A percentile compares a stretch with the other conserved stretches of the same genome.
phyloP scores from a whole-genome alignment of 2,797 vertebrate genomes.

The Enteromius viviparus region DNA sequence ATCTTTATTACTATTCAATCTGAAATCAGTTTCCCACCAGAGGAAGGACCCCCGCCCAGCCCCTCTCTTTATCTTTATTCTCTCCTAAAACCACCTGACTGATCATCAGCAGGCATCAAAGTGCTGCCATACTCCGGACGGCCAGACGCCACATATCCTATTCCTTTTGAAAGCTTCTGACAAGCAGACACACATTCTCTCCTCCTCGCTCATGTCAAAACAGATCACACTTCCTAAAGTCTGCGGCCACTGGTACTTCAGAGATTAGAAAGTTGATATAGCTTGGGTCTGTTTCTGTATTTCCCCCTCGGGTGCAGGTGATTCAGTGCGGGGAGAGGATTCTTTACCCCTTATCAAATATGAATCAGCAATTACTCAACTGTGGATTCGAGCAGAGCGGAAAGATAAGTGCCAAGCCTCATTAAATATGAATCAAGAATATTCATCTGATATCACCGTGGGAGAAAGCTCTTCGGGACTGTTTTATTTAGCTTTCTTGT shows the following conservation, averaged over 20 bases:
- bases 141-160: slow-evolving; percentile 29
- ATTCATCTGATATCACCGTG: slow-evolving; percentile 30
- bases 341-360: slow-evolving; percentile 48
- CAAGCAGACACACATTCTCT: slow-evolving; percentile 19
- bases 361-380: slow-evolving; percentile 49
- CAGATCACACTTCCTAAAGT: slow-evolving; percentile 9
- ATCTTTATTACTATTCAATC: slow-evolving; percentile 11
- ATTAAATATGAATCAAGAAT: slow-evolving; percentile 56
- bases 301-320: slow-evolving; percentile 33
- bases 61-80: slow-evolving; percentile 28
- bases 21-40: slow-evolving; percentile 27
- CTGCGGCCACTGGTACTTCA: slow-evolving; percentile 15
- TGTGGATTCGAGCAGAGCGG: slow-evolving; percentile 40
- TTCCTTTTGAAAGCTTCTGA: slow-evolving; percentile 52
- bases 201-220: slow-evolving; percentile 14
- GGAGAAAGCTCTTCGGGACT: slow-evolving; percentile 18
- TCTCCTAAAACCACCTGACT: slow-evolving; percentile 33
- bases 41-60: background rate
- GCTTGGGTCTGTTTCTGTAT: slow-evolving; percentile 3
- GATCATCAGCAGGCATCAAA: slow-evolving; percentile 49
- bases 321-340: slow-evolving; percentile 27
- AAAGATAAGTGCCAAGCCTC: slow-evolving; percentile 44
- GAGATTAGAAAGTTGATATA: slow-evolving; percentile 15
- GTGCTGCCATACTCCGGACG: slow-evolving; percentile 17
- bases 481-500: slow-evolving; percentile 30